phyloP scores from a whole-genome alignment of 2,888 invertebrate species.

The Dermolepida albohirtum region DNA sequence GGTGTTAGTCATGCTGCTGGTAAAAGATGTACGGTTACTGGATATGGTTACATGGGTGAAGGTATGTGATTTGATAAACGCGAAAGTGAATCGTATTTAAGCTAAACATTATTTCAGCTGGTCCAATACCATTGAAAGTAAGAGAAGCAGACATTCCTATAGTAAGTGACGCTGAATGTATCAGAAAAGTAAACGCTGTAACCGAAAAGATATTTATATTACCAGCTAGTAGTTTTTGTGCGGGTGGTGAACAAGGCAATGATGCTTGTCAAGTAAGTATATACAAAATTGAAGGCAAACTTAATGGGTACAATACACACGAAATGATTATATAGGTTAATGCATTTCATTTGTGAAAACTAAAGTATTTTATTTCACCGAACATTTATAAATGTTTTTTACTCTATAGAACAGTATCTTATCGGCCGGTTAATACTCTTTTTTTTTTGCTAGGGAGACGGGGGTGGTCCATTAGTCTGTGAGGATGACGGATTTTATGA shows the following conservation, averaged over 20 bases:
- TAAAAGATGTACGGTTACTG: slow-evolving; percentile 91
- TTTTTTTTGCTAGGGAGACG: slow-evolving; percentile 80
- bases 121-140: slow-evolving; percentile 89
- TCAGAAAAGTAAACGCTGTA: slow-evolving; percentile 92
- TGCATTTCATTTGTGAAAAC: no score
- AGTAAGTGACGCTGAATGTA: slow-evolving; percentile 92
- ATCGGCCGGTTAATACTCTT: no score
- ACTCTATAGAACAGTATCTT: no score
- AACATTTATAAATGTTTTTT: no score
- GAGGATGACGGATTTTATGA: slow-evolving; percentile 94
- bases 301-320: no score
- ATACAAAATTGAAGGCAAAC: no score
- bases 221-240: slow-evolving; percentile 94
- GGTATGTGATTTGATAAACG: slow-evolving; percentile 66
- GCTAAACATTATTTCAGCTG: slow-evolving; percentile 71
- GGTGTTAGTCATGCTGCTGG: slow-evolving; percentile 91
- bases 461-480: slow-evolving; percentile 93
- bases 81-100: neutral
- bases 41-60: slow-evolving; percentile 96
- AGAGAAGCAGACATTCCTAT: slow-evolving; percentile 93
- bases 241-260: slow-evolving; percentile 92
- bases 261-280: slow-evolving; percentile 87
- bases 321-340: no score
- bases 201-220: slow-evolving; percentile 95
- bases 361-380: no score